These are phyloP conservation scores for Tenebrosternarchus preto DNA, from an alignment of 2,113 vertebrate species.

Conservation along the genomic window DNA sequence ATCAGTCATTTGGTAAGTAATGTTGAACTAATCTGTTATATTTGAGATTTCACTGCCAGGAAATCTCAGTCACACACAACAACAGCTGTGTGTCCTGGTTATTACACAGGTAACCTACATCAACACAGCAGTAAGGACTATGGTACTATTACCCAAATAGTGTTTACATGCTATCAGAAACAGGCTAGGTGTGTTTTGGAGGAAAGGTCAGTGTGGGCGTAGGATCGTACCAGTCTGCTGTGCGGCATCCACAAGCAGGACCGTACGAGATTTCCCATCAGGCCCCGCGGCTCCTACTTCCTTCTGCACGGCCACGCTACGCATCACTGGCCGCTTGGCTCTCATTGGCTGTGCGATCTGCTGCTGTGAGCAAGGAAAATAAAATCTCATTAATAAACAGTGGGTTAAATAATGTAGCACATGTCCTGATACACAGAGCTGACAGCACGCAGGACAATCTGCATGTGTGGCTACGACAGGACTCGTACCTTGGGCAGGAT, in stretches of 20 bases:
- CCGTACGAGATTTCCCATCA: conserved; percentile 87
- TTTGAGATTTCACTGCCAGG: too few relatives aligned
- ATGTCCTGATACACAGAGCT: too few relatives aligned
- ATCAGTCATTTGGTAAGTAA: too few relatives aligned
- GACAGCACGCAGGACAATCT: too few relatives aligned
- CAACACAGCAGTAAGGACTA: neutral
- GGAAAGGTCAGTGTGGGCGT: conserved; percentile 1
- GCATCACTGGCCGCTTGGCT: conserved; percentile 86
- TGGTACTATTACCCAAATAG: neutral
- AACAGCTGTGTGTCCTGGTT: too few relatives aligned
- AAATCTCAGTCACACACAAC: too few relatives aligned
- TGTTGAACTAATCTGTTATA: too few relatives aligned
- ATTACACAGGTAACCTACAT: too few relatives aligned
- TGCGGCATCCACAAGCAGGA: conserved; percentile 93
- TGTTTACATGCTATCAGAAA: too few relatives aligned
- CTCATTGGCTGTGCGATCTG: conserved; percentile 79
- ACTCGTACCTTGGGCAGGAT: conserved; percentile 79
- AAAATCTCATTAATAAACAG: neutral
- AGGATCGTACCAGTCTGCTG: conserved; percentile 87
- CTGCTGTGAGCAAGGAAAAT: conserved; percentile 64
- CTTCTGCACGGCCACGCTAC: conserved; percentile 92
- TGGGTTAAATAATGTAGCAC: too few relatives aligned
- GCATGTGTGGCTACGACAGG: too few relatives aligned
- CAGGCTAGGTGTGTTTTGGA: too few relatives aligned
- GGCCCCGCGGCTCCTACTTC: conserved; percentile 89